Conservation (phyloP, 1,140 invertebrate genomes). For the Zaprionus inermis region DNA sequence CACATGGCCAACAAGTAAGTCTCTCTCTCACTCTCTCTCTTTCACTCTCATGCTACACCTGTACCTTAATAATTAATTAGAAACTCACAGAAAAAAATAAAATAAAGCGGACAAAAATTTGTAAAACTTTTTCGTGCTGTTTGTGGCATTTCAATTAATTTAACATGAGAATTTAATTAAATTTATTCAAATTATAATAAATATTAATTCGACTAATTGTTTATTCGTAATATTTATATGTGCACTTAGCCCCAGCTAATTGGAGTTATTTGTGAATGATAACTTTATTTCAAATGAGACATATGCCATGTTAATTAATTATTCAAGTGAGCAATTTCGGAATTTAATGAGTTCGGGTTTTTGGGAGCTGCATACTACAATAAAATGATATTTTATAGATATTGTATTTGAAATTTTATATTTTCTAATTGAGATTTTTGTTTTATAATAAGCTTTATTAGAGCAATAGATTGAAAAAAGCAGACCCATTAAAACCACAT, state of each 20-base stretch:
- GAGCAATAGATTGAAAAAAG: too few species aligned
- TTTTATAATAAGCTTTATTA: too few species aligned
- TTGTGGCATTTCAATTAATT: slow-evolving; percentile 10
- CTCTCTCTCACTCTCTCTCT: background rate
- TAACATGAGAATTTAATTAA: background rate
- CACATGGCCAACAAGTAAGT: slow-evolving; percentile 64
- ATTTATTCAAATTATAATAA: background rate
- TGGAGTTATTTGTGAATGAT: background rate
- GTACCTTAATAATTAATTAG: slow-evolving; percentile 6
- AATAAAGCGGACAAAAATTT: background rate
- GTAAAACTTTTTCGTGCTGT: background rate
- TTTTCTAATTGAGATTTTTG: too few species aligned
- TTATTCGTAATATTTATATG: background rate
- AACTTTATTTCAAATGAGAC: background rate
- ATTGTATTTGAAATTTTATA: background rate
- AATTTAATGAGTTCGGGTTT: background rate
- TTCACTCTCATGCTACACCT: background rate
- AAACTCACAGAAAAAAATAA: background rate
- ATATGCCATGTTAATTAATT: background rate
- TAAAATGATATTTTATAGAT: background rate
- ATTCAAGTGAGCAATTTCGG: background rate
- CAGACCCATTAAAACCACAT: too few species aligned
- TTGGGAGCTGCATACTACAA: background rate
- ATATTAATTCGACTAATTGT: slow-evolving; percentile 2
- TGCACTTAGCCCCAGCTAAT: background rate